These are phyloP conservation scores for Scatophagus argus DNA, from an alignment of 2,113 vertebrate species.

Conservation along the genomic window DNA sequence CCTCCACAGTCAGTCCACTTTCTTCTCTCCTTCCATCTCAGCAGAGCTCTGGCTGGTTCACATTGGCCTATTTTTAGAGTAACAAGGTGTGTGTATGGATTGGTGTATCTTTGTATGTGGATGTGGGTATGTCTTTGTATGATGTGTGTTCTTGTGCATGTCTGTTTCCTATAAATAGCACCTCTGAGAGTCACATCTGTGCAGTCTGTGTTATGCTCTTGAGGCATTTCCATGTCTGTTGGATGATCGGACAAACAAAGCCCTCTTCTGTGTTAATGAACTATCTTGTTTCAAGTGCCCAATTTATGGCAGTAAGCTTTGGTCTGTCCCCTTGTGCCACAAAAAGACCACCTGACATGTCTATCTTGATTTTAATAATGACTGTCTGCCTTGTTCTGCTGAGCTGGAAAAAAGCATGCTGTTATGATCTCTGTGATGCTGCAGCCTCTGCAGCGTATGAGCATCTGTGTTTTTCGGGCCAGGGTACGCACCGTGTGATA, in stretches of 20 bases:
- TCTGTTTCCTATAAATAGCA: constrained; percentile 52
- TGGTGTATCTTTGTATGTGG: constrained; percentile 2
- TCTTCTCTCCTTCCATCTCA: constrained; percentile 36
- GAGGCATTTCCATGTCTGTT: constrained; percentile 1
- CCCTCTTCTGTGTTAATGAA: constrained; percentile 40
- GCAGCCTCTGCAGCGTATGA: constrained; percentile 1
- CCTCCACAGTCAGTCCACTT: constrained; percentile 32
- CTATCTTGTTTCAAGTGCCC: constrained; percentile 21
- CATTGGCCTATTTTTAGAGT: constrained; percentile 61
- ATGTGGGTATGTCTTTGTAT: constrained; percentile 5
- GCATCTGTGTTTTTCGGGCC: constrained; percentile 26
- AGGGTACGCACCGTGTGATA: constrained; percentile 50
- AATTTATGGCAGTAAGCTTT: constrained; percentile 27
- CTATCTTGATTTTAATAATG: constrained; percentile 32
- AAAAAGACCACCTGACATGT: constrained; percentile 15
- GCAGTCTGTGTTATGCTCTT: constrained; percentile 31
- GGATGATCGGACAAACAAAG: constrained; percentile 23
- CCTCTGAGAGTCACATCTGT: constrained; percentile 44
- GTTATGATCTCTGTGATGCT: constrained; percentile 15
- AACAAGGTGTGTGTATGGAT: constrained; percentile 40
- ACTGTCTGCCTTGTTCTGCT: constrained; percentile 10
- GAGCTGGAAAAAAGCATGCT: constrained; percentile 5
- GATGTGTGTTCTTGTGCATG: not conserved
- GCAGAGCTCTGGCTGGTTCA: constrained; percentile 56
- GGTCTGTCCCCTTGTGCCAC: constrained; percentile 21